These are phyloP conservation scores for Drosophila peninsularis DNA, from an alignment of 2,888 invertebrate genomes.

Conservation along the genomic window DNA sequence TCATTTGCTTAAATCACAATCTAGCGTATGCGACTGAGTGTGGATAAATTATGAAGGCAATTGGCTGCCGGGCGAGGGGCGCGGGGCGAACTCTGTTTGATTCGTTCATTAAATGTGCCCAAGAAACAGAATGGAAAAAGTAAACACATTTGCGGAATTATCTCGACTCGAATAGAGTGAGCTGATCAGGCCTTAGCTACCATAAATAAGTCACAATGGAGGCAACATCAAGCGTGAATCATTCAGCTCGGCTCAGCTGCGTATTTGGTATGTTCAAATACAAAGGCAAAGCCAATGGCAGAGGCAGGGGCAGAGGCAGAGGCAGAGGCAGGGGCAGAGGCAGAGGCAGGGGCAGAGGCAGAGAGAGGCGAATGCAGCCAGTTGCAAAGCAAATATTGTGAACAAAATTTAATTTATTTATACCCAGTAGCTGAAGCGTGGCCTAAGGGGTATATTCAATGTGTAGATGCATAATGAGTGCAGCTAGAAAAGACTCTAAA, in stretches of 20 bases:
- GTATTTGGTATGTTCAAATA: neutral
- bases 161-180: neutral
- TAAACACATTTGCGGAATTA: neutral
- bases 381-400: constrained; percentile 15
- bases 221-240: neutral
- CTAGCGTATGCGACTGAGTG: neutral
- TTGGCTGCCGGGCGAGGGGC: neutral
- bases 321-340: neutral
- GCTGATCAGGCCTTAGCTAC: neutral
- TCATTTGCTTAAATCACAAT: constrained; percentile 35
- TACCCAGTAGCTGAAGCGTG: neutral
- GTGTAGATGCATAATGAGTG: neutral
- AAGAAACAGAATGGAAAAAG: neutral
- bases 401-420: constrained; percentile 9
- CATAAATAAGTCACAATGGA: constrained; percentile 5
- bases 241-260: constrained; percentile 6
- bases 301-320: neutral
- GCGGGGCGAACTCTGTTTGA: neutral
- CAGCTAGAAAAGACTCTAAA: no score
- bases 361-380: constrained; percentile 6
- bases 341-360: neutral
- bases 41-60: neutral
- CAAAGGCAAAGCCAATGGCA: neutral
- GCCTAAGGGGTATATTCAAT: neutral
- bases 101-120: neutral